phyloP scores from a whole-genome alignment of 2,797 vertebrate species.

The Esox masquinongy region DNA sequence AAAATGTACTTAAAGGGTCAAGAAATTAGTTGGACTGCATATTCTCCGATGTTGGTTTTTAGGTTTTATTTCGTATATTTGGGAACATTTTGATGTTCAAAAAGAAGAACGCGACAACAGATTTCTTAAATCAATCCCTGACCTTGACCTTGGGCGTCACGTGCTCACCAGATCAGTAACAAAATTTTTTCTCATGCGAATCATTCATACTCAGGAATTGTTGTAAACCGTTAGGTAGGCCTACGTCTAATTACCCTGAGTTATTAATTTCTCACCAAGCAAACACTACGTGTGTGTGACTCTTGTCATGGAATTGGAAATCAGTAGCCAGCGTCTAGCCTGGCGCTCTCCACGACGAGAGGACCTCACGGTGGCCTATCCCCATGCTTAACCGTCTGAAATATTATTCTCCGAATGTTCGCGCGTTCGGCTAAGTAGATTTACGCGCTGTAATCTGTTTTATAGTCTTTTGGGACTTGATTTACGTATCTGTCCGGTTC shows the following conservation, averaged over 20 bases:
- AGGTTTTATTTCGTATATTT: neutral
- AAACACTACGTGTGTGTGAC: neutral
- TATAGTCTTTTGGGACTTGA: conserved; percentile 37
- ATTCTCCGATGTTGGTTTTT: neutral
- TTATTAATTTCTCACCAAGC: neutral
- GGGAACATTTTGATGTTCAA: conserved; percentile 24
- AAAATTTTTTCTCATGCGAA: conserved; percentile 25
- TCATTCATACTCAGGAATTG: neutral
- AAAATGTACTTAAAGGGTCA: neutral
- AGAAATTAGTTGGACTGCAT: neutral
- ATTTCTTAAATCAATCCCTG: conserved; percentile 55
- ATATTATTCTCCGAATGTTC: conserved; percentile 18
- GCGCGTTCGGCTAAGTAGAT: conserved; percentile 30
- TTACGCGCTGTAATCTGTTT: conserved; percentile 41
- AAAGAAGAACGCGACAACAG: conserved; percentile 22
- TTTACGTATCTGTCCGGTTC: conserved; percentile 43
- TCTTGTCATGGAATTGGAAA: neutral
- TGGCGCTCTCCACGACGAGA: neutral
- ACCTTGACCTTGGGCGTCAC: conserved; percentile 68
- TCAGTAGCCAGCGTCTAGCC: neutral
- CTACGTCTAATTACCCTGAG: neutral
- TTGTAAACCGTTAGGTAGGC: neutral
- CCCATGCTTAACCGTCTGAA: conserved; percentile 12
- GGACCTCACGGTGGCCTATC: neutral
- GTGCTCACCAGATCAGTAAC: conserved; percentile 40